A percentile compares a stretch with the other conserved stretches of the same genome.
These are phyloP conservation scores for Drosophila chauvacae DNA, from an alignment of 1,140 invertebrate species.

Conservation along the genomic window DNA sequence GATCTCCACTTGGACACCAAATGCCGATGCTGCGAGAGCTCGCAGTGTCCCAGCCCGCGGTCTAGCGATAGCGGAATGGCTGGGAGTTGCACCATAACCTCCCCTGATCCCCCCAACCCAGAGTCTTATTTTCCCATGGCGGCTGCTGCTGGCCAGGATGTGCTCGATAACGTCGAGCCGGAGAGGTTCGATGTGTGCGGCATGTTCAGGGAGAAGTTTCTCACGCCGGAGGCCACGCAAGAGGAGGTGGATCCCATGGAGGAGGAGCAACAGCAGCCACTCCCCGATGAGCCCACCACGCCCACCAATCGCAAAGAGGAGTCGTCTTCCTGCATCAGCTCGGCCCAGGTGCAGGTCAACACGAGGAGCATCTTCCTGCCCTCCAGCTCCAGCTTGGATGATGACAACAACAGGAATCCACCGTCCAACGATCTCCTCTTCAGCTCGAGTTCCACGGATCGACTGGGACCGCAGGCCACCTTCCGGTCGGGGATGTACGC, in stretches of 20 bases:
- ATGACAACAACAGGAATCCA: constrained; percentile 37
- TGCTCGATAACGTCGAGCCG: constrained; percentile 57
- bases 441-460: constrained; percentile 63
- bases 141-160: constrained; percentile 17
- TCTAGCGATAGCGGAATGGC: constrained; percentile 93
- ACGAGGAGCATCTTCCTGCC: constrained; percentile 74
- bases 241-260: constrained; percentile 26
- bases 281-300: constrained; percentile 17
- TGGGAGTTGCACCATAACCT: constrained; percentile 90
- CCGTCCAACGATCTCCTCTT: constrained; percentile 39
- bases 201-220: constrained; percentile 79
- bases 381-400: constrained; percentile 64
- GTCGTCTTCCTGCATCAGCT: constrained; percentile 11
- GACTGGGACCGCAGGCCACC: constrained; percentile 83
- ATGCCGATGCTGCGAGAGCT: constrained; percentile 87
- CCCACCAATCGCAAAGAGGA: constrained; percentile 40
- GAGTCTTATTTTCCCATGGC: constrained; percentile 38
- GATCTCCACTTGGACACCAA: constrained; percentile 72
- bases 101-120: constrained; percentile 86
- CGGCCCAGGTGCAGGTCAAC: constrained; percentile 71
- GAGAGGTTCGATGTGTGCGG: constrained; percentile 80
- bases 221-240: constrained; percentile 71
- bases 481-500: constrained; percentile 94
- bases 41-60: constrained; percentile 87
- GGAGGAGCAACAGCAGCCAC: neutral